These are phyloP conservation scores for Carlito syrichta DNA, from an alignment of 2,113 vertebrate genomes.

Conservation along the genomic window DNA sequence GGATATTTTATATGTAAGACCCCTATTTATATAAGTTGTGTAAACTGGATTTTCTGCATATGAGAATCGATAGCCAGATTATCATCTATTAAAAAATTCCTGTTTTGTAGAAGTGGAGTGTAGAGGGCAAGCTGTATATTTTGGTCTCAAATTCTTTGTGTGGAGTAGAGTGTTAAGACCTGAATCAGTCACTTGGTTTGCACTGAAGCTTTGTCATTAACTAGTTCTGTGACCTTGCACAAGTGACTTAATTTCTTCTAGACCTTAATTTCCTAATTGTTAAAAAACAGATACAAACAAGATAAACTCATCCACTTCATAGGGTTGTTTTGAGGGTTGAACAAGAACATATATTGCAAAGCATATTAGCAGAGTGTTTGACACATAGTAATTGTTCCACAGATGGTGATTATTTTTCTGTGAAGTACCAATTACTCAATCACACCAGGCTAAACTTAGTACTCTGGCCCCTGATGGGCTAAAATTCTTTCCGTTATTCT, in stretches of 20 bases:
- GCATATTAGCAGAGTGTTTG: background rate
- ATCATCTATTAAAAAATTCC: background rate
- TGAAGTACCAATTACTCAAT: background rate
- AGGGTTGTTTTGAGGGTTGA: background rate
- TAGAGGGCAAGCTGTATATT: background rate
- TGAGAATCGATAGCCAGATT: constrained; percentile 3
- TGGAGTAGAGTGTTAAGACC: background rate
- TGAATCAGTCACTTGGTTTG: constrained; percentile 2
- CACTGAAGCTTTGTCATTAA: background rate
- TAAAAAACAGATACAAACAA: background rate
- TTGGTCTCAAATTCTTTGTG: background rate
- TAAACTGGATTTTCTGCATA: background rate
- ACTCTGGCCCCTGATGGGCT: background rate
- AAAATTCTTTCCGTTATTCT: constrained; percentile 12
- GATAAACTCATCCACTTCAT: background rate
- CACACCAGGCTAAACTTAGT: background rate
- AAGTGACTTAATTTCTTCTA: constrained; percentile 18
- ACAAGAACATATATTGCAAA: background rate
- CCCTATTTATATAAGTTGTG: background rate
- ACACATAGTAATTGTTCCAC: background rate
- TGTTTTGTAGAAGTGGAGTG: background rate
- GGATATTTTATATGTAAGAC: background rate
- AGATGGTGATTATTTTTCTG: background rate
- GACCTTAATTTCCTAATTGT: background rate
- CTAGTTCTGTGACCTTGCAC: background rate